Base-by-base conservation (phyloP, 2,888 invertebrate genomes). In the Plebejus argus region DNA sequence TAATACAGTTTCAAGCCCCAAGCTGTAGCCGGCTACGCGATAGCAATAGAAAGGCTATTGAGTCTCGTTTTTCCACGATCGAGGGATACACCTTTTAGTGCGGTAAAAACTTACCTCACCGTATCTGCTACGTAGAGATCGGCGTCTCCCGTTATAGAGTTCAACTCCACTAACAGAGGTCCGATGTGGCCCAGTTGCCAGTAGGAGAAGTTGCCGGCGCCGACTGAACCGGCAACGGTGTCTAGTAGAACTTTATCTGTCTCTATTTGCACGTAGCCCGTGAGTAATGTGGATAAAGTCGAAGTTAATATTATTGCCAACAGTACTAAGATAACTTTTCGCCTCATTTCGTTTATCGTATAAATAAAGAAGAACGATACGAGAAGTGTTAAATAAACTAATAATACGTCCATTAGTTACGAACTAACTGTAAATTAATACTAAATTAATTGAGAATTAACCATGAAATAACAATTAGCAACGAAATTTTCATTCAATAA, bases 201-300 rank as follows among this genome's bases (percentile, higher is more conserved):
- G 78, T 92, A 94, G 0, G 94, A 91, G 81, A 92, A 93, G 85
- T 93, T 93, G 0, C 94, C 94, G 1, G 91, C 91, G 0, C 91
- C 90, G 0, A 94, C 93, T 0, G 83, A 82, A 0, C 94, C 93
- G 0, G 86, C 84, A 0, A 93, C 93, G 0, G 91, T 91, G 79
- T 93, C 92, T 80, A 93, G 81, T 0, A 92, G 83, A 77, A 91
- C 82, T 86, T 89, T 90, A 78, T 91, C 89, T 0, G 83, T 80
- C 70, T 89, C 88, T 70, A 86, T 82, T 71, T 86, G 89, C 58
- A 87, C 86, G 81, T 87, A 90, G 70, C 85, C 86, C 0, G 90
- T 86, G 12, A 92, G 76, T 7, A 92, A 81, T 0, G 92, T 90
- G 0, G 91, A 89, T 5, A 93, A 78, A 0, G 91, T 90, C 2